Evolutionary conservation across 1,140 invertebrate species (phyloP).

Genomic region (Saccostrea cuccullata): DNA sequence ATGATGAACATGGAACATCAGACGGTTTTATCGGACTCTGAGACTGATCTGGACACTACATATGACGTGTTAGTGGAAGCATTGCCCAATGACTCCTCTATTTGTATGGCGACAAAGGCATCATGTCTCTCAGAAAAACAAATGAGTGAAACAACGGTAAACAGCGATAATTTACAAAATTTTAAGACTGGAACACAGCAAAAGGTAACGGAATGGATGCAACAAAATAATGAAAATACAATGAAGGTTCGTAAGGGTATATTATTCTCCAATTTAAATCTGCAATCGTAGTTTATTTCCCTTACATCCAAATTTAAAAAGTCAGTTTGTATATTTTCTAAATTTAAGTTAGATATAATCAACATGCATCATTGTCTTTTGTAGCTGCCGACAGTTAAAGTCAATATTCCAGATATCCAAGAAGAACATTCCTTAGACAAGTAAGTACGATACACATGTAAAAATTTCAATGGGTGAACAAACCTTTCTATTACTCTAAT

Average conservation of each 20-base stretch:
- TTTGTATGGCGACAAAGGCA: not conserved
- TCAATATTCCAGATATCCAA: not conserved
- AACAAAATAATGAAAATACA: slow-evolving; percentile 43
- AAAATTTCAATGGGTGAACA: too few species aligned
- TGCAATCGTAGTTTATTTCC: too few species aligned
- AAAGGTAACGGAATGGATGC: slow-evolving; percentile 56
- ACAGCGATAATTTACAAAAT: not conserved
- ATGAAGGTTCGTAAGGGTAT: slow-evolving; percentile 6
- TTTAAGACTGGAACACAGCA: slow-evolving; percentile 16
- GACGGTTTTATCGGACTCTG: slow-evolving; percentile 7
- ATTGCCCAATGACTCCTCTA: not conserved
- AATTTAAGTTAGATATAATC: too few species aligned
- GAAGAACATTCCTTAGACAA: not conserved
- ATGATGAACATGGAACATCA: slow-evolving; percentile 30
- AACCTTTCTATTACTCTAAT: too few species aligned
- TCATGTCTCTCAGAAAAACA: not conserved
- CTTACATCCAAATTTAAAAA: too few species aligned
- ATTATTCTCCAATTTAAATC: too few species aligned
- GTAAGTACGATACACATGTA: not conserved
- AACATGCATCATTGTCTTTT: too few species aligned
- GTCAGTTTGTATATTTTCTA: too few species aligned
- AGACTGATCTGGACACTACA: not conserved
- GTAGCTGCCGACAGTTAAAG: not conserved
- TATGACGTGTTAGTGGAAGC: slow-evolving; percentile 18
- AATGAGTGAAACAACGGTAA: not conserved